A percentile compares a stretch with the other conserved stretches of the same genome.
These are phyloP conservation scores for Maconellicoccus hirsutus DNA, from an alignment of 1,140 invertebrate species.

Conservation along the genomic window DNA sequence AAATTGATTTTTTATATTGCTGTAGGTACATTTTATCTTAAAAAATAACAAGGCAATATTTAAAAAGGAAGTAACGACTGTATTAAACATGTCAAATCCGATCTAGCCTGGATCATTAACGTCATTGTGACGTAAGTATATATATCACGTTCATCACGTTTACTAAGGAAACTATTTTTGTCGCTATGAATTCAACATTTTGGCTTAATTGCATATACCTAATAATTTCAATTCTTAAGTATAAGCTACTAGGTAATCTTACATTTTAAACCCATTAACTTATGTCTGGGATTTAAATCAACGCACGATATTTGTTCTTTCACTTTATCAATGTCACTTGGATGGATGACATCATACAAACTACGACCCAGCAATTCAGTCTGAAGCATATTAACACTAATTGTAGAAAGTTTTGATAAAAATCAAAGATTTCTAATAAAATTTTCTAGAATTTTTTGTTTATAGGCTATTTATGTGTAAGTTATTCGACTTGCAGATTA, in stretches of 20 bases:
- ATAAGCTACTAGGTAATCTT: too few relatives aligned
- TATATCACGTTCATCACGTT: too few relatives aligned
- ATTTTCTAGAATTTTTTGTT: not conserved
- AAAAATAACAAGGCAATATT: too few relatives aligned
- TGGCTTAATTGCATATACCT: too few relatives aligned
- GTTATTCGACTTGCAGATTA: not conserved
- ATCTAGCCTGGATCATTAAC: too few relatives aligned
- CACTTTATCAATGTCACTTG: constrained; percentile 86
- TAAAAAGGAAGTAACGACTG: not conserved
- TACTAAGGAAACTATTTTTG: too few relatives aligned
- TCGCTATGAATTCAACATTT: too few relatives aligned
- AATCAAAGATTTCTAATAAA: not conserved
- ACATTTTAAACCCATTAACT: constrained; percentile 89
- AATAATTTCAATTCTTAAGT: too few relatives aligned
- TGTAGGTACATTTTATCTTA: too few relatives aligned
- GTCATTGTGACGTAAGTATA: too few relatives aligned
- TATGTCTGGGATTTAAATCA: constrained; percentile 74
- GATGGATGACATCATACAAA: constrained; percentile 88
- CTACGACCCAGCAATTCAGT: constrained; percentile 81
- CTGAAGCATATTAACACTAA: constrained; percentile 38
- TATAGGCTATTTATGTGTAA: not conserved
- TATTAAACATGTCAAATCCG: too few relatives aligned
- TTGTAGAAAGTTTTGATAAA: not conserved
- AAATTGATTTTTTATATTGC: too few relatives aligned
- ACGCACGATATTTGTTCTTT: constrained; percentile 89